These are phyloP conservation scores for Gonatopus flavifemur DNA, from an alignment of 1,140 invertebrate genomes.

Conservation along the genomic window DNA sequence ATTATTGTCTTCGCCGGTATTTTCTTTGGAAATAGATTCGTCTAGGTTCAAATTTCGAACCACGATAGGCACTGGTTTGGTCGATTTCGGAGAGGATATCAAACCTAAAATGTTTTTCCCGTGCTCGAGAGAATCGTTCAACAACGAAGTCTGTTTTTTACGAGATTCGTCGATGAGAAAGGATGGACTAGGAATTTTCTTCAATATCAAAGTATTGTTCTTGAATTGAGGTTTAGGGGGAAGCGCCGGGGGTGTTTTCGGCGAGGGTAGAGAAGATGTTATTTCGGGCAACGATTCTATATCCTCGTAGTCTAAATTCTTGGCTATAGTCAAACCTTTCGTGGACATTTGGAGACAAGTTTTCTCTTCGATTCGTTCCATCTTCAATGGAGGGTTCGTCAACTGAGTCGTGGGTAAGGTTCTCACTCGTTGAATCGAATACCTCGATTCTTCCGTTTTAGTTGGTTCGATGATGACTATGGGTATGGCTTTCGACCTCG, in stretches of 20 bases:
- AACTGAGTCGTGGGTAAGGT: constrained; percentile 7
- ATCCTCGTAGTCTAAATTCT: constrained; percentile 63
- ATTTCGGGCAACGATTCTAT: constrained; percentile 53
- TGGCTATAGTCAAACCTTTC: constrained; percentile 57
- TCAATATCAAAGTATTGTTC: constrained; percentile 58
- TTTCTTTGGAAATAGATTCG: constrained; percentile 26
- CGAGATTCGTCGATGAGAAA: constrained; percentile 65
- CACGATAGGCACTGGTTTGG: constrained; percentile 14
- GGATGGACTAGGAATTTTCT: constrained; percentile 66
- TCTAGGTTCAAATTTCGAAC: constrained; percentile 43
- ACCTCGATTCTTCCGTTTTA: constrained; percentile 19
- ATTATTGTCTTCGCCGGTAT: constrained; percentile 19
- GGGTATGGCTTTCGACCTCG: constrained; percentile 44
- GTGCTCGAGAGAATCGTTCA: constrained; percentile 13
- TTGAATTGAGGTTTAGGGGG: constrained; percentile 70
- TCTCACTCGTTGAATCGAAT: not conserved
- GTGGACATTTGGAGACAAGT: constrained; percentile 47
- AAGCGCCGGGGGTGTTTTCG: constrained; percentile 67
- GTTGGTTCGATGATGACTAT: constrained; percentile 52
- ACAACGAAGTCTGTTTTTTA: constrained; percentile 53
- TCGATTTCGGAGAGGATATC: constrained; percentile 24
- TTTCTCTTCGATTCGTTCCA: constrained; percentile 50
- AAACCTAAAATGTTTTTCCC: constrained; percentile 24
- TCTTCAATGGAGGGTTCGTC: constrained; percentile 30
- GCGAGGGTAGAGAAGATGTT: constrained; percentile 33